phyloP scores from a whole-genome alignment of 2,888 invertebrate genomes.

The Mamestra brassicae region DNA sequence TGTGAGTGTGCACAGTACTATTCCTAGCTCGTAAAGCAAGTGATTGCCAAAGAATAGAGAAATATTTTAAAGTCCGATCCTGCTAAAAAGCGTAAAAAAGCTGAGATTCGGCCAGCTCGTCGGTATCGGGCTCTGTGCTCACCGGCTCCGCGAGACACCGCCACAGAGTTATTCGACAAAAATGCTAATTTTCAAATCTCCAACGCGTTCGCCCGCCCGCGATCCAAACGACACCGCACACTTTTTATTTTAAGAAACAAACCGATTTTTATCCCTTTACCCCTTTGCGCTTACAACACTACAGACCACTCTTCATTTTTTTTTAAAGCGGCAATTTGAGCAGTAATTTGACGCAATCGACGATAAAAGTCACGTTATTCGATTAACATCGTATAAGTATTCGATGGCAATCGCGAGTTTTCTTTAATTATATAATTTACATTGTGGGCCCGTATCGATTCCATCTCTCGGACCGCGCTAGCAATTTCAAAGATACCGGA shows the following conservation, averaged over 20 bases:
- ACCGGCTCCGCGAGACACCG: conserved; percentile 87
- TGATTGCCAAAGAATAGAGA: conserved; percentile 76
- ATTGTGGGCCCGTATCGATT: conserved; percentile 82
- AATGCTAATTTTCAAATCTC: conserved; percentile 91
- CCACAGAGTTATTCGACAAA: conserved; percentile 90
- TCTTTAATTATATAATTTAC: conserved; percentile 90
- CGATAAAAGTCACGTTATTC: conserved; percentile 80
- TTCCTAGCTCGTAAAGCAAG: conserved; percentile 65
- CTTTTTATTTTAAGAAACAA: conserved; percentile 83
- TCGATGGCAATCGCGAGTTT: conserved; percentile 83
- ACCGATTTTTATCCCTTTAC: conserved; percentile 66
- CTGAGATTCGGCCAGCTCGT: conserved; percentile 80
- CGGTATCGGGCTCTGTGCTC: conserved; percentile 84
- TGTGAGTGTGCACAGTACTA: conserved; percentile 26
- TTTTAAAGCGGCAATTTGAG: conserved; percentile 69
- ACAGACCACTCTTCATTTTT: conserved; percentile 51
- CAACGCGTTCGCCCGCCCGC: conserved; percentile 83
- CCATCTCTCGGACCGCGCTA: conserved; percentile 82
- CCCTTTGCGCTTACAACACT: conserved; percentile 58
- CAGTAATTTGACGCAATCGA: conserved; percentile 75
- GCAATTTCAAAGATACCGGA: conserved; percentile 86
- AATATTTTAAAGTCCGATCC: conserved; percentile 86
- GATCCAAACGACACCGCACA: conserved; percentile 83
- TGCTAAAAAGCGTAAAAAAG: conserved; percentile 82
- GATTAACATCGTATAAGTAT: conserved; percentile 81